Base-by-base conservation (phyloP, 2,888 invertebrate genomes). In the Xanthia togata region DNA sequence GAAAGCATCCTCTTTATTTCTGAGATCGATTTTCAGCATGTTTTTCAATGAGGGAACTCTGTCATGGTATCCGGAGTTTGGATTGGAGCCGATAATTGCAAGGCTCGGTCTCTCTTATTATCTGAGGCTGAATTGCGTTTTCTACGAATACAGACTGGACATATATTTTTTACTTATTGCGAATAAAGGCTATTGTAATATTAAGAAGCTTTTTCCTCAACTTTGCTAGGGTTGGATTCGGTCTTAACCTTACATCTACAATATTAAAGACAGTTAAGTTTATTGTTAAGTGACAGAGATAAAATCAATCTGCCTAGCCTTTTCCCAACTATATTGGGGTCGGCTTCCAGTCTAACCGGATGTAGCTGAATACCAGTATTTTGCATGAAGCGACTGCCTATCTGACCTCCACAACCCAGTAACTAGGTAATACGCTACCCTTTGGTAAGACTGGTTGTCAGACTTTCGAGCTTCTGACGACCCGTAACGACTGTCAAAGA, bases 161-260 rank as follows among this genome's bases (percentile, higher is more conserved):
- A 8, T 23, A 35, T 31, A 57, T 74, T 79, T 50, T 17, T 68
- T 57, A n/a, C 17, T 55, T 59, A 38, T 69, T 59, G 59, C 11
- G 17, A 76, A 70, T 47, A 60, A 41, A 20, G 47, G 12, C 6
- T n/a, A 26, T 50, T 55, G 2, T 26, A 20, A 47, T 38, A 17
- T 65, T 76, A 31, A 50, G 11, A 67, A 77, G 11, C 11, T 60
- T 82, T 79, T 70, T 80, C 60, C 77, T 80, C 2, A 62, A 57
- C 35, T 50, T 70, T 12, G 20, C 26, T 59, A 2, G 2, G 11
- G 57, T 50, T 57, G 12, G 8, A 55, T 38, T 23, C 23, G 11
- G 23, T 26, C 14, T 31, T 62, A 55, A 41, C 23, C 14, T 31
- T 57, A 35, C 17, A 17, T 26, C 17, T 59, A 47, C 44, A 38